Conservation (phyloP, 2,797 vertebrate species). For the Gephyroberyx darwinii region DNA sequence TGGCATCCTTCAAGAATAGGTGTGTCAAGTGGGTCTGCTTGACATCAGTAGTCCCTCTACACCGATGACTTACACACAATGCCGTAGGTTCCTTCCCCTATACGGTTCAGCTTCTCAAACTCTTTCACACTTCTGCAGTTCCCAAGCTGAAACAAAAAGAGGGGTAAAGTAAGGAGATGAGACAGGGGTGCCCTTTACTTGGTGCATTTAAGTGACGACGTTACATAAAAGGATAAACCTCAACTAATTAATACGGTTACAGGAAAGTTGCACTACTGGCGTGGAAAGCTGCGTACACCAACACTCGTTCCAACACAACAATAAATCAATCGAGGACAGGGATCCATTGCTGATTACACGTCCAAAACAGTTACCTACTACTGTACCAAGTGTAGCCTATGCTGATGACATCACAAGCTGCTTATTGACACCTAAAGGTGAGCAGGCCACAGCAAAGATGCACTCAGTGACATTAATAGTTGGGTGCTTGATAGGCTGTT, state of each 20-base stretch:
- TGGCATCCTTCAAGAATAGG: background rate
- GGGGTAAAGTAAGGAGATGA: background rate
- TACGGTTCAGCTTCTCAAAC: slow-evolving; percentile 96
- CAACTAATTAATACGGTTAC: background rate
- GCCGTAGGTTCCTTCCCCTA: slow-evolving; percentile 97
- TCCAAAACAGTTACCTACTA: too few species aligned
- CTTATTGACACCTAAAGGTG: too few species aligned
- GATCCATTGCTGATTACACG: too few species aligned
- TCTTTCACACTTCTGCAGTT: slow-evolving; percentile 94
- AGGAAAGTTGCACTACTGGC: background rate
- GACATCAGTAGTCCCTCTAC: accelerated
- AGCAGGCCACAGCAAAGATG: too few species aligned
- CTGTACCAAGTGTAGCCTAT: too few species aligned
- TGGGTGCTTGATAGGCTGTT: background rate
- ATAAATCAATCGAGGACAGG: too few species aligned
- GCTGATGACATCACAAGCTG: too few species aligned
- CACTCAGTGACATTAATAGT: too few species aligned
- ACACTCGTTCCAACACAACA: too few species aligned
- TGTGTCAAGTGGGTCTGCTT: background rate
- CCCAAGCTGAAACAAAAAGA: slow-evolving; percentile 84
- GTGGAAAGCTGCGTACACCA: too few species aligned
- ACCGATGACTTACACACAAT: slow-evolving; percentile 90
- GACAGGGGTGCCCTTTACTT: background rate
- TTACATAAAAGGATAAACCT: background rate
- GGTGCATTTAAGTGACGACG: background rate